Conservation (phyloP, 2,888 invertebrate genomes). For the Acronicta aceris region DNA sequence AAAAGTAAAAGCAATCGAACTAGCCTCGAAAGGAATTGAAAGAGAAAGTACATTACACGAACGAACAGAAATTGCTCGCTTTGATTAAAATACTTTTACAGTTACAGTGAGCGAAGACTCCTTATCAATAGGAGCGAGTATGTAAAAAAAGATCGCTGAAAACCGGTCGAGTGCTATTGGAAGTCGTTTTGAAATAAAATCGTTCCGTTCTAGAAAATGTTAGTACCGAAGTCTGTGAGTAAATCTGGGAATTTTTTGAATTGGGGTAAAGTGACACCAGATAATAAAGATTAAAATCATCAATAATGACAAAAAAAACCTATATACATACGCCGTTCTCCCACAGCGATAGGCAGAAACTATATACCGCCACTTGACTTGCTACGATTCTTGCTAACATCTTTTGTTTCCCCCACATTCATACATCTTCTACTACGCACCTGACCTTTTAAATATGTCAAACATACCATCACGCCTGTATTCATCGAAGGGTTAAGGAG, state of each 20-base stretch:
- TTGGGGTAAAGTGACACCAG: background rate
- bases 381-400: too few relatives aligned
- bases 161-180: slow-evolving; percentile 30
- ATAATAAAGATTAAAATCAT: background rate
- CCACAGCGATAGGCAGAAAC: too few relatives aligned
- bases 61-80: slow-evolving; percentile 59
- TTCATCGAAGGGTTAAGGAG: too few relatives aligned
- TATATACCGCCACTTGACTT: too few relatives aligned
- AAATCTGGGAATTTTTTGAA: background rate
- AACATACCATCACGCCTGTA: too few relatives aligned
- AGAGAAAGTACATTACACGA: slow-evolving; percentile 66
- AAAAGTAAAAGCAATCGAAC: slow-evolving; percentile 69
- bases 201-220: slow-evolving; percentile 12
- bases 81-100: slow-evolving; percentile 65
- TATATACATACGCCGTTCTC: too few relatives aligned
- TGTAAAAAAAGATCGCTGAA: slow-evolving; percentile 52
- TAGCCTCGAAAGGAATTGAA: slow-evolving; percentile 63
- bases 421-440: too few relatives aligned
- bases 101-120: slow-evolving; percentile 48
- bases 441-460: too few relatives aligned
- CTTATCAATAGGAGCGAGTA: slow-evolving; percentile 50
- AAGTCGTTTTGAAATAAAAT: slow-evolving; percentile 21
- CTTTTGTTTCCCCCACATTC: too few relatives aligned
- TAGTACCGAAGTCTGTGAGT: background rate
- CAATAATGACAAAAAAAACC: too few relatives aligned